Evolutionary conservation across 2,888 invertebrate genomes (phyloP).

Genomic region (Agonopterix arenella): DNA sequence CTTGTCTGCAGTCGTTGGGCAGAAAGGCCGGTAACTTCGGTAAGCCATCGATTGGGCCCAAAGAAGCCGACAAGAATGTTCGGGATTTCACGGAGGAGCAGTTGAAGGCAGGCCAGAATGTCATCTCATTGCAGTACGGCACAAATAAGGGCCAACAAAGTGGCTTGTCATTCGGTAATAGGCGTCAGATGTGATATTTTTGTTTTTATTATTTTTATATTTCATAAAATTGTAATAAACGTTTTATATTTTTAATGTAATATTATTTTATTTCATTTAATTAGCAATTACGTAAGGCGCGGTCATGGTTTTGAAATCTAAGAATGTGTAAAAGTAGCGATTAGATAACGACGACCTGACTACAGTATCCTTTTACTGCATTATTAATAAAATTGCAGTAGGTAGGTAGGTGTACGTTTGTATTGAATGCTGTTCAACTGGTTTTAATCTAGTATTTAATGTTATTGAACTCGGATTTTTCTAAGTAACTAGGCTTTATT

Average conservation of each 20-base stretch:
- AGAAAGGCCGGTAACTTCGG: conserved; percentile 92
- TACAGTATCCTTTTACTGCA: conserved; percentile 10
- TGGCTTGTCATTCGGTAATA: conserved; percentile 97
- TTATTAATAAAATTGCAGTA: background rate
- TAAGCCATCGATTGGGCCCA: conserved; percentile 94
- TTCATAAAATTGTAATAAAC: conserved; percentile 9
- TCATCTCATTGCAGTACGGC: conserved; percentile 97
- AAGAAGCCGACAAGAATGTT: conserved; percentile 96
- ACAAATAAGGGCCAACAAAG: conserved; percentile 98
- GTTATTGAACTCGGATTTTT: too few species aligned
- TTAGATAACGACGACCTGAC: conserved; percentile 32
- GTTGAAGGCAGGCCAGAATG: conserved; percentile 92
- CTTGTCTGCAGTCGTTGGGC: conserved; percentile 95
- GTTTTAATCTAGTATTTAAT: too few species aligned
- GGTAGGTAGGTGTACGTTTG: background rate
- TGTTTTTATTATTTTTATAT: too few species aligned
- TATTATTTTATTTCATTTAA: conserved; percentile 21
- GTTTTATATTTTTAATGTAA: conserved; percentile 30
- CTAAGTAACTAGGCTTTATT: too few species aligned
- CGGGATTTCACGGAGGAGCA: conserved; percentile 96
- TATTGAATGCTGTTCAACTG: too few species aligned
- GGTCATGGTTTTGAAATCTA: conserved; percentile 12
- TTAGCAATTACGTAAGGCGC: conserved; percentile 19
- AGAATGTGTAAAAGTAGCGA: conserved; percentile 22
- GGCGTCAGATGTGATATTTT: conserved; percentile 91